phyloP scores from a whole-genome alignment of 2,113 vertebrate species.

The Prolemur simus region DNA sequence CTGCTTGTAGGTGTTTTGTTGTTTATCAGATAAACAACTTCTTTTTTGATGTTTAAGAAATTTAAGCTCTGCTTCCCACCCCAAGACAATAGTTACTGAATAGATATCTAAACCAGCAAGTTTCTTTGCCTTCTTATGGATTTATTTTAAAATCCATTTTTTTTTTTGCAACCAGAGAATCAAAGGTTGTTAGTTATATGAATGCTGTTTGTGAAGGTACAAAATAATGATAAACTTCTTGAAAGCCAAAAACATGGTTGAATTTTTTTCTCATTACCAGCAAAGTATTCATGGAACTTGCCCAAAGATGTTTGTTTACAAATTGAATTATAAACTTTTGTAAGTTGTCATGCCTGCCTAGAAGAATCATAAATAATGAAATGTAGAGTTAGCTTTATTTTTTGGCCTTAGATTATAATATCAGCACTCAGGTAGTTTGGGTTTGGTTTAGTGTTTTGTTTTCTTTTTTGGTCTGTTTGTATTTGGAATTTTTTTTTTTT shows the following conservation, averaged over 20 bases:
- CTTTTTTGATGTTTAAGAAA: background rate
- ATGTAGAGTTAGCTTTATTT: background rate
- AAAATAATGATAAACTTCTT: background rate
- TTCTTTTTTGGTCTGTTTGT: background rate
- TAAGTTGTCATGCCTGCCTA: background rate
- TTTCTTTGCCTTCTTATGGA: background rate
- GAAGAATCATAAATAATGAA: background rate
- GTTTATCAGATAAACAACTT: background rate
- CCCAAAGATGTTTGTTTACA: background rate
- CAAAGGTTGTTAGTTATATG: background rate
- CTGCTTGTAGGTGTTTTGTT: background rate
- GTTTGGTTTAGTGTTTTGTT: background rate
- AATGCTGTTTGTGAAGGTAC: background rate
- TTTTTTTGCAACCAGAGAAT: constrained; percentile 16
- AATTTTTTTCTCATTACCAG: constrained; percentile 5
- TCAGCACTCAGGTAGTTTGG: background rate
- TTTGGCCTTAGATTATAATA: background rate
- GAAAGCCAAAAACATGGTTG: background rate
- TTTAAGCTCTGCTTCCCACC: background rate
- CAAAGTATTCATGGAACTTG: background rate
- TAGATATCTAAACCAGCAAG: background rate
- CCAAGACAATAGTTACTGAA: background rate
- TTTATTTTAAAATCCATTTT: constrained; percentile 17
- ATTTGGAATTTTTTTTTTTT: background rate
- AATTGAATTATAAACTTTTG: constrained; percentile 12